Evolutionary conservation across 2,797 vertebrate species (phyloP).

Genomic region (Gymnoscopelus braueri): DNA sequence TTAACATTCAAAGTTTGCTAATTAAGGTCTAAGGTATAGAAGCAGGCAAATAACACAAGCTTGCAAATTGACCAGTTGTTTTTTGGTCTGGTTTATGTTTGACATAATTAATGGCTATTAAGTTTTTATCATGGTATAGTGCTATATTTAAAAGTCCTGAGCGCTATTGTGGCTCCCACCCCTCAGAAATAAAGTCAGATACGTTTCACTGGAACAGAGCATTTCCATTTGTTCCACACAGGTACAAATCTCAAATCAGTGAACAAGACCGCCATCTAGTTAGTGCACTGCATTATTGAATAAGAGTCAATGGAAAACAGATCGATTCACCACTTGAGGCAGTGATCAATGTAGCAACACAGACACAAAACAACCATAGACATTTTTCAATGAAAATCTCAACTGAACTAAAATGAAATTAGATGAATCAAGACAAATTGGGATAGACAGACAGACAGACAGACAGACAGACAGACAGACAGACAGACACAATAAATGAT

Average conservation of each 20-base stretch:
- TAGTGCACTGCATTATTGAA: constrained; percentile 68
- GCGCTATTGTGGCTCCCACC: constrained; percentile 9
- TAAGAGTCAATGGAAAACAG: constrained; percentile 55
- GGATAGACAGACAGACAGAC: no score
- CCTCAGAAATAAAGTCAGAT: constrained; percentile 43
- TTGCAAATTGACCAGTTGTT: no score
- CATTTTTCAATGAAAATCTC: constrained; percentile 58
- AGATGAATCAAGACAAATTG: constrained; percentile 44
- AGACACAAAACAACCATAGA: constrained; percentile 48
- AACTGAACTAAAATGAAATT: constrained; percentile 30
- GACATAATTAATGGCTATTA: no score
- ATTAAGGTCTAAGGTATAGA: background rate
- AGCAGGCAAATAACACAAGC: background rate
- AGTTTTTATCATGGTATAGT: no score
- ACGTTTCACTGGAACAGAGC: constrained; percentile 23
- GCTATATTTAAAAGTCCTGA: no score
- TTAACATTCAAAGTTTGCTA: background rate
- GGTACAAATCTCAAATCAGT: constrained; percentile 35
- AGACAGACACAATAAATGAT: no score
- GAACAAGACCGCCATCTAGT: constrained; percentile 42
- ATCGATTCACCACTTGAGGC: constrained; percentile 64
- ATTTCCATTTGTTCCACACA: constrained; percentile 31
- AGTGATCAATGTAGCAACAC: constrained; percentile 58
- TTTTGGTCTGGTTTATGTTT: no score
- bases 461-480: no score